Evolutionary conservation across 2,113 vertebrate genomes (phyloP).

Genomic region (Crypturellus undulatus): DNA sequence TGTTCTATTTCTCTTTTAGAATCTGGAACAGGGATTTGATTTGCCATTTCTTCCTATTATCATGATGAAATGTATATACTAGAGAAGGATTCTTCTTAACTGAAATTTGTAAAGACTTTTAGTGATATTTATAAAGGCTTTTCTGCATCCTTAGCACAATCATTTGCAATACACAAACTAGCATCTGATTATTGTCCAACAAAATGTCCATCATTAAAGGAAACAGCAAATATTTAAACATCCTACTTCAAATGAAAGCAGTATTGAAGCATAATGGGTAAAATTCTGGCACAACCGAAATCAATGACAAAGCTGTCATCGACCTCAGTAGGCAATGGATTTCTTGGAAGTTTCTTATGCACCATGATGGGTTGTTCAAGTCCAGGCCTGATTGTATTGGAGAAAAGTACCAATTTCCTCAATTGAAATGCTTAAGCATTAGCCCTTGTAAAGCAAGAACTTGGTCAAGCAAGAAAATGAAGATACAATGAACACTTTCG

Average conservation of each 20-base stretch:
- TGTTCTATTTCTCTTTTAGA: background rate
- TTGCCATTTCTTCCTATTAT: background rate
- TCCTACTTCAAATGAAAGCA: background rate
- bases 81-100: background rate
- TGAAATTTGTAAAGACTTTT: background rate
- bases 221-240: background rate
- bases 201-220: background rate
- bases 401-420: background rate
- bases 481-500: background rate
- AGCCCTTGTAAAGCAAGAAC: background rate
- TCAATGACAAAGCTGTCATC: background rate
- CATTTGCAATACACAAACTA: background rate
- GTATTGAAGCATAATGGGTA: accelerated
- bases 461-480: background rate
- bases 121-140: background rate
- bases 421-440: background rate
- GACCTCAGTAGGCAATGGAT: background rate
- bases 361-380: background rate
- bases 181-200: background rate
- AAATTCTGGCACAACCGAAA: background rate
- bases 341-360: background rate
- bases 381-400: background rate
- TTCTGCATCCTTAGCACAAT: background rate
- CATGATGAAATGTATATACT: background rate
- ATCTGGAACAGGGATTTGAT: background rate